Evolutionary conservation across 2,888 invertebrate species (phyloP), one percentile per base, ranked within the genome.

Genomic region (Tiliacea citrago): DNA sequence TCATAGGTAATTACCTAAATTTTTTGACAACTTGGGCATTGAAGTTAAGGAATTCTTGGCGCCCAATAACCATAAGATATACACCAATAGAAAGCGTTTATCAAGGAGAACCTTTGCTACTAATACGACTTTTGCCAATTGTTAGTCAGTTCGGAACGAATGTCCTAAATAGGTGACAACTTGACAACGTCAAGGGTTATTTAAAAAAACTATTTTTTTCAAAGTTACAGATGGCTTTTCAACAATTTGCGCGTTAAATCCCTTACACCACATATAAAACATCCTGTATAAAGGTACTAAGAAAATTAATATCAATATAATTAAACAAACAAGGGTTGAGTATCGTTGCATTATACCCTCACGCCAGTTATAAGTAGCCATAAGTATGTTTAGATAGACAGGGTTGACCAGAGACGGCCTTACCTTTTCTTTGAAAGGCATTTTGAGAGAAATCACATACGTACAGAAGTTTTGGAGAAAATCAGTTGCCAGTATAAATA

Each of bases 321-420:
- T 49, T 29, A 2, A 29, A 24, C 21, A 5, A 16, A 10, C n/a
- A 39, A 39, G 1, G 42, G 77, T 77, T 77, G 77, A 77, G 63
- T 77, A 85, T 76, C 10, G 51, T 58, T 63, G 55, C 24, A 75
- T 24, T 53, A 70, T 42, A 77, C 42, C 47, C 24, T 57, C 57
- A 57, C 18, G 60, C 39, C 62, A 74, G 72, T 47, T 67, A 24
- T 62, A 70, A 49, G 29, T 86, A 81, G 75, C 51, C 71, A 24
- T 83, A 76, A 77, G 75, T 35, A 53, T 67, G 55, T 63, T 68
- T 81, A 86, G 83, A 75, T 45, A 75, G 82, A 86, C 79, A 88
- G 88, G 88, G 88, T 86, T 78, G 70, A 86, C 86, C 88, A 76
- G 58, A 73, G 77, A 77, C 53, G 86, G 86, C 86, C 88, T 86